Evolutionary conservation across 2,888 invertebrate genomes (phyloP), one percentile per base, ranked within the genome.

Genomic region (Ceriagrion tenellum): DNA sequence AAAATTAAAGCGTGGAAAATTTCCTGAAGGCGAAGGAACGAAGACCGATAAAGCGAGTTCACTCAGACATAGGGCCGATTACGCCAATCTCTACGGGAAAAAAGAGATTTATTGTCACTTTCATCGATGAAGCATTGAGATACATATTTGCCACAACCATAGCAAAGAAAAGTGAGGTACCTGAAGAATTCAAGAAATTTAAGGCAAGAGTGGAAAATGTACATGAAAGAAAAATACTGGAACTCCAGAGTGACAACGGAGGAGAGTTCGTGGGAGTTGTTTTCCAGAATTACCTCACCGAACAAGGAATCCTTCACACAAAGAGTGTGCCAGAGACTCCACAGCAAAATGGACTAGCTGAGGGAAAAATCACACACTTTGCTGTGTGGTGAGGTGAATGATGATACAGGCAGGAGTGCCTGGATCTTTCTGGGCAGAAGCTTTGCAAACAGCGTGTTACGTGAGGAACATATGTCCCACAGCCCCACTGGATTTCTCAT

Each of bases 101-200:
- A 56, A 56, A 56, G 56, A 56, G 56, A 56, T 56, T 12, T 56
- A 56, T 56, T 56, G 56, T 56, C 56, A 56, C 56, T 8, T 56
- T 56, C 56, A 56, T 56, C 8, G 16, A 56, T 56, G 56, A 56
- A 16, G 56, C 97, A 97, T 47, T 30, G 0, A 59, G 74, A 40
- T 69, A n/a, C 26, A 26, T 95, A 35, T 95, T 35, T 40, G 69
- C 55, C 8, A 55, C 89, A 16, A 16, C 89, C 40, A 47, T 89
- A 40, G 30, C 23, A 89, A n/a, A 55, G 47, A 89, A 89, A 47
- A 20, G 40, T 20, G 89, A 89, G 55, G 89, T 55, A 12, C 55
- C 55, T 40, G 40, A 89, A 35, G 89, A 89, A n/a, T 89, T 40
- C 20, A 89, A 89, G 40, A 47, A 40, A 40, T 89, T 89, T 47